Base-by-base conservation (phyloP, 2,797 vertebrate genomes). In the Champsocephalus esox region DNA sequence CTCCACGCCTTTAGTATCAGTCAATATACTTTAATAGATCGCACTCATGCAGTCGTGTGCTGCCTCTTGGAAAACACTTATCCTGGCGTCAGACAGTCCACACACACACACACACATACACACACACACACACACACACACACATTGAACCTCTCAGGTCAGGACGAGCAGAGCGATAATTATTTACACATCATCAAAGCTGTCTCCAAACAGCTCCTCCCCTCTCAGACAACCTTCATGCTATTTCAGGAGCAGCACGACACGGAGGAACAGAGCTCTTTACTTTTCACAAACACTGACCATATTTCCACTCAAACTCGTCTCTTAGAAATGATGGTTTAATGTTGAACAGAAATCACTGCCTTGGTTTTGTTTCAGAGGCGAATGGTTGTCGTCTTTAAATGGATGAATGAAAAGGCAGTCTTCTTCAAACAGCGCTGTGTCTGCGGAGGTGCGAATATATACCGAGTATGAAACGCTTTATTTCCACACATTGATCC, bases 221-320 rank as follows among this genome's bases (percentile, higher is more conserved):
- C 49, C 43, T 60, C 63, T 75, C 43, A 66, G 60, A 66, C 48
- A 60, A 41, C 21, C 11, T 74, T 75, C 41, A 55, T 46, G 9
- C 69, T 51, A 54, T n/a, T 59, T 62, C 10, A 12, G 34, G 34
- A 9, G 19, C 13, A n/a, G 81, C 21, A 57, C 24, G 52, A 19
- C 17, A 60, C 50, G 19, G 49, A 61, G 52, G 43, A 9, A 66
- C 54, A 43, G 62, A 48, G 43, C n/a, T 57, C n/a, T n/a, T 28
- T 28, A 28, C 28, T 28, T 28, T 28, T 28, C 28, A 28, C 28
- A 28, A 28, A 28, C 3, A 28, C 28, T 28, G 28, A 4, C 28
- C 28, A 28, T 28, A 28, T 28, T 28, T 28, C 4, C 1, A 28
- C 28, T 28, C 28, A 28, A 28, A 4, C 28, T 28, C 4, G 28